A percentile compares a stretch with the other conserved stretches of the same genome.
Conservation (phyloP, 2,888 invertebrate species). For the Eumacrocentrus americanus region DNA sequence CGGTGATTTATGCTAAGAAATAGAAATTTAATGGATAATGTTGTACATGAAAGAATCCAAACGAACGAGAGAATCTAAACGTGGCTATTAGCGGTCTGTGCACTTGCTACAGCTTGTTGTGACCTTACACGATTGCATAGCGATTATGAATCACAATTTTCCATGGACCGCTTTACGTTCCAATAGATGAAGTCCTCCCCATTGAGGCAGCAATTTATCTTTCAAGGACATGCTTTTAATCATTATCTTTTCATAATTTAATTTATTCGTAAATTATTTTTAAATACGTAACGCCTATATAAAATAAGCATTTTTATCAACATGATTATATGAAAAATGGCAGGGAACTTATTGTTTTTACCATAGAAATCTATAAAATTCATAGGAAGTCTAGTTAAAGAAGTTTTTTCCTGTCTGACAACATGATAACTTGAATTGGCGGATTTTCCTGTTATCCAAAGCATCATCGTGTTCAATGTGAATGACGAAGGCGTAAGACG, state of each 20-base stretch:
- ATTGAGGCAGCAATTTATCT: background rate
- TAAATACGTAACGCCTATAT: too few relatives aligned
- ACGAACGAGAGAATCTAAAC: too few relatives aligned
- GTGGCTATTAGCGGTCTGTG: too few relatives aligned
- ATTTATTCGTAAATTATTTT: background rate
- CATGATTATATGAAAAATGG: too few relatives aligned
- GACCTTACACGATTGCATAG: constrained; percentile 34
- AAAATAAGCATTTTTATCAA: too few relatives aligned
- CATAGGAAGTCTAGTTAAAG: too few relatives aligned
- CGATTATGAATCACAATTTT: constrained; percentile 34
- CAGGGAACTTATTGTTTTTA: too few relatives aligned
- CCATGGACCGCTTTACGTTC: background rate
- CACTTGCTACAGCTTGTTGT: constrained; percentile 29
- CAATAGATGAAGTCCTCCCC: background rate
- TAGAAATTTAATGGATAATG: too few relatives aligned
- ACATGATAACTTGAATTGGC: background rate
- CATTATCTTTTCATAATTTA: background rate
- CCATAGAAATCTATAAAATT: too few relatives aligned
- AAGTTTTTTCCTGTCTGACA: background rate
- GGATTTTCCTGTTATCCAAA: constrained; percentile 6
- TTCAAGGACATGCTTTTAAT: background rate
- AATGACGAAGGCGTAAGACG: constrained; percentile 10
- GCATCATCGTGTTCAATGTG: constrained; percentile 5
- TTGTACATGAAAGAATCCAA: too few relatives aligned
- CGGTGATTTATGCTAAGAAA: too few relatives aligned